These are phyloP conservation scores for Pungitius pungitius DNA, from an alignment of 2,113 vertebrate genomes.

Conservation along the genomic window DNA sequence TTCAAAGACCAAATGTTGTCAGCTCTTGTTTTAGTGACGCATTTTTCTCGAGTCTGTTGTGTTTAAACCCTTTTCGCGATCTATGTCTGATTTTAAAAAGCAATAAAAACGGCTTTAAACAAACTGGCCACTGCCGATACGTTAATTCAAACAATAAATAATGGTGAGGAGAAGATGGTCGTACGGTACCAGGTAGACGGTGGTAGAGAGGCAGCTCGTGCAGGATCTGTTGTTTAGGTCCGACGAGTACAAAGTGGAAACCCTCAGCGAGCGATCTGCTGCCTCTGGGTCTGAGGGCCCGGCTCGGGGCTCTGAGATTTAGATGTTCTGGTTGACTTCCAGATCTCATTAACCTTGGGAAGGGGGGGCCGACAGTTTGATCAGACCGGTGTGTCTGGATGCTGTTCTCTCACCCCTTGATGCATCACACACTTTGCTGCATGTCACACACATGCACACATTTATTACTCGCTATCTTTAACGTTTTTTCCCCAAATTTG, in stretches of 20 bases:
- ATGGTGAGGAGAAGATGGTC: background rate
- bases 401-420: conserved; percentile 6
- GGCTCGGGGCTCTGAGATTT: conserved; percentile 35
- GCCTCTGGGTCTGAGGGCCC: conserved; percentile 48
- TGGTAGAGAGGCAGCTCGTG: background rate
- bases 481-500: background rate
- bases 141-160: background rate
- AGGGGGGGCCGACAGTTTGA: conserved; percentile 53
- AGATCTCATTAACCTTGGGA: conserved; percentile 76
- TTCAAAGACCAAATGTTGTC: background rate
- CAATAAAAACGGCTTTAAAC: background rate
- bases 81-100: background rate
- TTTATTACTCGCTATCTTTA: background rate
- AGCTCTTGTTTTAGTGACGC: background rate
- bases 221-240: conserved; percentile 54
- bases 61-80: background rate
- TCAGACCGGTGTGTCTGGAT: conserved; percentile 44
- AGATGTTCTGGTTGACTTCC: conserved; percentile 74
- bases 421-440: background rate
- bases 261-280: conserved; percentile 46
- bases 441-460: background rate
- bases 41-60: background rate
- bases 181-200: background rate
- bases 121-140: background rate
- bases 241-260: conserved; percentile 44